Base-by-base conservation (phyloP, 2,797 vertebrate species). In the Hemibagrus guttatus region DNA sequence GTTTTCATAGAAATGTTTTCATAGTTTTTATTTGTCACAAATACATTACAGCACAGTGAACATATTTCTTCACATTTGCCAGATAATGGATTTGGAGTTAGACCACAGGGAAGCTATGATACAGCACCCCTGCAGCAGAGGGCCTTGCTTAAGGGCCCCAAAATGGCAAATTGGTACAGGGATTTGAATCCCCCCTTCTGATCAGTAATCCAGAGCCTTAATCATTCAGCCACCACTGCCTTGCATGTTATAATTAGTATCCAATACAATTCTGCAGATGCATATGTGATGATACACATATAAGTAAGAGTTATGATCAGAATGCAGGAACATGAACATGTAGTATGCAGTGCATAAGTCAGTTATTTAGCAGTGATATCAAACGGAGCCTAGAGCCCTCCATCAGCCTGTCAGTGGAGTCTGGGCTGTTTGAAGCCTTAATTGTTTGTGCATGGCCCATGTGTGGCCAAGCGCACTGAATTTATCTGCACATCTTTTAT, bases 401-500 rank as follows among this genome's bases (percentile, higher is more conserved):
- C 61, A 80, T 87, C 72, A 42, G 79, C 28, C 58, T 74, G 90
- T 59, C 79, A 72, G 84, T 87, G 81, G 85, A 84, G 68, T 49
- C 59, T 89, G 61, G n/a, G 28, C 52, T 86, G 87, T 93, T 92
- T 93, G 90, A 92, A 91, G 90, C 86, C 59, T 86, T 91, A 91
- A 93, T 92, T 87, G 85, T 87, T 88, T 85, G 83, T 86, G 90
- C 85, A 49, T 87, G 88, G 52, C 76, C 90, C 87, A 81, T 86
- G 61, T 90, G 85, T 49, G 86, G 74, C 87, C 88, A 91, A 92
- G 92, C 64, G 64, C 61, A 71, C 88, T 84, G 58, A 83, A 93
- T 92, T 84, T 91, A 91, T 93, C 89, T 92, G 35, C 82, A 28
- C 79, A 90, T 93, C 91, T 91, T 94, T 94, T 93, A 92, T 93